phyloP scores from a whole-genome alignment of 2,797 vertebrate genomes.

The Anableps anableps region DNA sequence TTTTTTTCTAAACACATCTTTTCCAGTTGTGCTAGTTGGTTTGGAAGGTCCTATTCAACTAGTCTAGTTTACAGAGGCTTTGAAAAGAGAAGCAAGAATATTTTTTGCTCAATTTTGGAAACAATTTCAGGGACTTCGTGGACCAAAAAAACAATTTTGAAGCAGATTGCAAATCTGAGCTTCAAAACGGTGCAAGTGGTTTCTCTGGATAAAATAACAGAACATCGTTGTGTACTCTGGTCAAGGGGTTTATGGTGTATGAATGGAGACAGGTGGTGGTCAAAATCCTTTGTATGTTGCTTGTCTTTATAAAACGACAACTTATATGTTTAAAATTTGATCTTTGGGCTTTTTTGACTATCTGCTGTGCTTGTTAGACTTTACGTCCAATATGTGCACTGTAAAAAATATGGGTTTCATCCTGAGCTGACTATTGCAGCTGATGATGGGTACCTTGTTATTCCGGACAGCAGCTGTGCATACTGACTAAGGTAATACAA shows the following conservation, averaged over 20 bases:
- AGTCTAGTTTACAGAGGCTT: conserved; percentile 4
- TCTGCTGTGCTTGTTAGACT: background rate
- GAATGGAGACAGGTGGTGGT: background rate
- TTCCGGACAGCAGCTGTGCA: conserved; percentile 47
- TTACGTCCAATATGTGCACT: background rate
- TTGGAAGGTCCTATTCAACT: too few relatives aligned
- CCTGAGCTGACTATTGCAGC: background rate
- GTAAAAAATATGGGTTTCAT: background rate
- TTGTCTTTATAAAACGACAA: too few relatives aligned
- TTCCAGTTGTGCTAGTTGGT: background rate
- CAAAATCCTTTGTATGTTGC: background rate
- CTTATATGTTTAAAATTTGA: conserved; percentile 11
- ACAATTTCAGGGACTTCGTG: too few relatives aligned
- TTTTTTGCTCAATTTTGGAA: background rate
- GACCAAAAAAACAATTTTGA: too few relatives aligned
- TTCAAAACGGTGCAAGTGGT: too few relatives aligned
- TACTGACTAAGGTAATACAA: conserved; percentile 13
- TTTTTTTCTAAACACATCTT: background rate
- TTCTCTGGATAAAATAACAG: too few relatives aligned
- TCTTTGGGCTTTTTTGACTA: too few relatives aligned
- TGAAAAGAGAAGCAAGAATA: background rate
- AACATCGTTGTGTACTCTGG: too few relatives aligned
- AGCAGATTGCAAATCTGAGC: too few relatives aligned
- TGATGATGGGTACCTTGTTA: conserved; percentile 15
- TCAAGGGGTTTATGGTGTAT: background rate